Conservation (phyloP, 2,888 invertebrate genomes). For the Gerris lacustris region DNA sequence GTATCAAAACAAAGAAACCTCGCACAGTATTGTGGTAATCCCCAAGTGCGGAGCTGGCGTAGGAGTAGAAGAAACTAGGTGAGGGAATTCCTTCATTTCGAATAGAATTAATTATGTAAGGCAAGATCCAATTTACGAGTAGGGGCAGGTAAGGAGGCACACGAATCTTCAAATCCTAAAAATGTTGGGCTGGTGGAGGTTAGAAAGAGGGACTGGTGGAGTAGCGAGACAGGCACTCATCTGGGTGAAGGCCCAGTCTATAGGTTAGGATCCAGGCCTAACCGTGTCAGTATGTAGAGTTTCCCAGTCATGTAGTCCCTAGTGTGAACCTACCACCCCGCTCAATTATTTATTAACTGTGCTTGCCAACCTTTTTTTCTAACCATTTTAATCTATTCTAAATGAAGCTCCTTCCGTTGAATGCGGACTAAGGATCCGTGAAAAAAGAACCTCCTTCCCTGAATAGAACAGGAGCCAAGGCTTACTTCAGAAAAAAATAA, state of each 20-base stretch:
- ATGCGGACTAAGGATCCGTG: not conserved
- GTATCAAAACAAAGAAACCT: no score
- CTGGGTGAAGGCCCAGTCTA: not conserved
- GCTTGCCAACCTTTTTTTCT: not conserved
- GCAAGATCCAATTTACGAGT: not conserved
- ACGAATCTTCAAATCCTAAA: not conserved
- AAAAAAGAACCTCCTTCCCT: not conserved
- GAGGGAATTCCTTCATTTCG: not conserved
- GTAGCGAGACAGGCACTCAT: not conserved
- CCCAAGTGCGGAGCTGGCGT: no score
- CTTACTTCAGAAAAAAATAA: no score
- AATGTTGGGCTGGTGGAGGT: not conserved
- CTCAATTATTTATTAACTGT: not conserved
- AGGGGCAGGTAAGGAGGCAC: not conserved
- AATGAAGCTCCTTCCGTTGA: not conserved
- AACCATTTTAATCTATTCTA: conserved; percentile 5
- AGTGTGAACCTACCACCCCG: not conserved
- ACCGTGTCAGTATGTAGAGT: not conserved
- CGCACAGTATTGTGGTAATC: no score
- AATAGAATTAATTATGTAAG: not conserved
- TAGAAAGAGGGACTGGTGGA: not conserved
- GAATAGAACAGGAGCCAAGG: not conserved
- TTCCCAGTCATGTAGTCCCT: not conserved
- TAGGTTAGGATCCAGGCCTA: no score
- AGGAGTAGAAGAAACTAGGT: not conserved